Evolutionary conservation across 2,797 vertebrate species (phyloP), one percentile per base, ranked within the genome.

Genomic region (Phoxinus dragarum): DNA sequence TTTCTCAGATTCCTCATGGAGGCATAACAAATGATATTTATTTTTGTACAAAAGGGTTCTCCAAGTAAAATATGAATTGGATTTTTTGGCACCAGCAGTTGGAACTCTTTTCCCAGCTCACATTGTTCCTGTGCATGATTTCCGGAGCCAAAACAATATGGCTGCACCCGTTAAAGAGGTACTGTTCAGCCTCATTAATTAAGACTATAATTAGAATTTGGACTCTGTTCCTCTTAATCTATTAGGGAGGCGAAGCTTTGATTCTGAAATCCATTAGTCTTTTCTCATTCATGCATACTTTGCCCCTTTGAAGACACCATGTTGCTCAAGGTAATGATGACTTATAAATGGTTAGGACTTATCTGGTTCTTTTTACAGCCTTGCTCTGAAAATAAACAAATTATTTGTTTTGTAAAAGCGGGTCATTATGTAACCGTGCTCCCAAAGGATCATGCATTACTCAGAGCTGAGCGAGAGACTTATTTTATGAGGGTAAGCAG

Each of bases 381-480:
- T 88, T 92, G 54, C 90, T 91, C 90, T 82, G 92, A 91, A 92
- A 90, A 77, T 91, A 93, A 92, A 89, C 88, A 67, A 87, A 92
- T 91, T 88, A 88, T 92, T 91, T 90, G 87, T 91, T 89, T 84
- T 90, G 88, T 92, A 89, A 94, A 93, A 92, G 92, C 86, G 84
- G 66, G 79, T 87, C 68, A 88, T 94, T 94, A 93, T 92, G 91
- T 92, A 95, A 95, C 88, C 82, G 49, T 72, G 87, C 89, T 92
- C 91, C 82, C 89, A 91, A 84, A 86, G 89, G 91, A 19, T 19
- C 88, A 86, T 94, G 90, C 93, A 93, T 94, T 94, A 95, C 94
- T 94, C 87, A 93, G 88, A 88, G 90, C 89, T 91, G 91, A 85
- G 44, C 84, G 89, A 92, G 91, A 86, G 77, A 85, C 84, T 89